A percentile compares a stretch with the other conserved stretches of the same genome.
Evolutionary conservation across 2,888 invertebrate genomes (phyloP).

Genomic region (Trachelus stipa): DNA sequence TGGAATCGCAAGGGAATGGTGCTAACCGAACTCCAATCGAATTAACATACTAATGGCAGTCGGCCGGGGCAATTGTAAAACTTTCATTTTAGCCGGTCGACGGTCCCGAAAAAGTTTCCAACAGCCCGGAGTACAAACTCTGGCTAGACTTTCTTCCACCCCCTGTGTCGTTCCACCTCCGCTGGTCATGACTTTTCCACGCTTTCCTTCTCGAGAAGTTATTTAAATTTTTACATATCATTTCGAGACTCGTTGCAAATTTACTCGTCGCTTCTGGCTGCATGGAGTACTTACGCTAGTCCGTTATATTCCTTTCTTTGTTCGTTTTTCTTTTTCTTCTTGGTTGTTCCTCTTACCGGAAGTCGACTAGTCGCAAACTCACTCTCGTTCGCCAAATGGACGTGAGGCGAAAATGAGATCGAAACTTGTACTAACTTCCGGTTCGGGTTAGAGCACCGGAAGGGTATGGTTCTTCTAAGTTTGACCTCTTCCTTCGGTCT

Average conservation of each 20-base stretch:
- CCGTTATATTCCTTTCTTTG: too few species aligned
- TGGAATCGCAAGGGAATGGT: constrained; percentile 25
- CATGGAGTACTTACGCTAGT: too few species aligned
- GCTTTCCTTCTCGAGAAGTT: constrained; percentile 3
- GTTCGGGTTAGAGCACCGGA: too few species aligned
- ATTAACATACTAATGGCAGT: constrained; percentile 46
- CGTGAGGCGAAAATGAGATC: too few species aligned
- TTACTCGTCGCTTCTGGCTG: background rate
- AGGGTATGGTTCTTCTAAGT: too few species aligned
- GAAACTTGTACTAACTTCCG: too few species aligned
- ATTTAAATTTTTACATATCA: constrained; percentile 23
- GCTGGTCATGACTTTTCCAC: constrained; percentile 1
- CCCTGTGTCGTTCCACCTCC: constrained; percentile 6
- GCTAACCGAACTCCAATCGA: constrained; percentile 41
- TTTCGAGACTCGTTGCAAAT: constrained; percentile 8
- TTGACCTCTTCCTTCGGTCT: too few species aligned
- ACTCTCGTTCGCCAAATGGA: too few species aligned
- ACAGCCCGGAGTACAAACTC: constrained; percentile 12
- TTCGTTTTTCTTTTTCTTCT: too few species aligned
- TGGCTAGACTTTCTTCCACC: background rate
- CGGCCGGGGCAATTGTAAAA: constrained; percentile 39
- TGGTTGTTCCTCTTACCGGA: too few species aligned
- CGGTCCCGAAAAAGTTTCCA: constrained; percentile 29
- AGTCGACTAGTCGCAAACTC: too few species aligned
- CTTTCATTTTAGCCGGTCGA: constrained; percentile 38